Evolutionary conservation across 1,140 invertebrate genomes (phyloP).

Genomic region (Nasonia longicornis): DNA sequence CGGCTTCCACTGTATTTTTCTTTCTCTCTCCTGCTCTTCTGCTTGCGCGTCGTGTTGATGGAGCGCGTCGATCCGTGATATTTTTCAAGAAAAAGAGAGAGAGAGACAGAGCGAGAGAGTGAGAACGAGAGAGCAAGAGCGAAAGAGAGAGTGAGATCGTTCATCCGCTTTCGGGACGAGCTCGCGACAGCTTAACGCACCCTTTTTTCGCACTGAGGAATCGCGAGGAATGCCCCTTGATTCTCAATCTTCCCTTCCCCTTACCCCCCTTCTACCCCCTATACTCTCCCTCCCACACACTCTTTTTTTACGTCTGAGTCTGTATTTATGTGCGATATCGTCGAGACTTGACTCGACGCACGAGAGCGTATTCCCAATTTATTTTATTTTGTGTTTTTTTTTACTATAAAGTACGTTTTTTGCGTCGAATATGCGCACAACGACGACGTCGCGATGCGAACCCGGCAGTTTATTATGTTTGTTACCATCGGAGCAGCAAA

Average conservation of each 20-base stretch:
- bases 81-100: constrained; percentile 24
- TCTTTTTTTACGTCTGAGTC: constrained; percentile 45
- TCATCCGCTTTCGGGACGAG: constrained; percentile 37
- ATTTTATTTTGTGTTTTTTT: constrained; percentile 46
- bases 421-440: constrained; percentile 34
- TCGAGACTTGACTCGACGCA: constrained; percentile 37
- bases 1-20: background rate
- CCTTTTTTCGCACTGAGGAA: constrained; percentile 38
- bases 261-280: background rate
- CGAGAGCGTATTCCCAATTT: constrained; percentile 40
- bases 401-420: constrained; percentile 41
- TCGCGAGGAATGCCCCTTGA: constrained; percentile 37
- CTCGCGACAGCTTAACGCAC: constrained; percentile 39
- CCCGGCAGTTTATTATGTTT: constrained; percentile 39
- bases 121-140: background rate
- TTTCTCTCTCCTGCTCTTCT: constrained; percentile 23
- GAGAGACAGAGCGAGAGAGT: background rate
- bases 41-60: constrained; percentile 9
- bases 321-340: constrained; percentile 47
- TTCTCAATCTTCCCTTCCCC: constrained; percentile 26
- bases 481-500: constrained; percentile 49
- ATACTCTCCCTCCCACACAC: constrained; percentile 1
- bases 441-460: constrained; percentile 32
- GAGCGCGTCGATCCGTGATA: constrained; percentile 36
- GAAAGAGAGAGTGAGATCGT: constrained; percentile 28